Conservation (phyloP, 2,888 invertebrate species). For the Dynastes grantii region DNA sequence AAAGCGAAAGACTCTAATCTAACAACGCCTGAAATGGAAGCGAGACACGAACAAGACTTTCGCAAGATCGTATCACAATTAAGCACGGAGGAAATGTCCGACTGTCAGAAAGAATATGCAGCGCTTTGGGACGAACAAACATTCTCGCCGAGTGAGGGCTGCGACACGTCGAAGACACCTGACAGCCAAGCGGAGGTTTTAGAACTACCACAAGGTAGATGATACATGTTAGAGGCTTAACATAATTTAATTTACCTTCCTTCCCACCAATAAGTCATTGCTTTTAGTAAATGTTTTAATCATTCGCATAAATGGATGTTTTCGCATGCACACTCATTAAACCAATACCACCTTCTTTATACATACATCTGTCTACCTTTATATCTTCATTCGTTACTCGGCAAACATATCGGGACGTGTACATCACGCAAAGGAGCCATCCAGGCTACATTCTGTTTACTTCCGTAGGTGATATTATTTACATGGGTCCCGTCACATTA, state of each 20-base stretch:
- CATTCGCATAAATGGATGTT: conserved; percentile 49
- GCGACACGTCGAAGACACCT: conserved; percentile 69
- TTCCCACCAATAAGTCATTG: conserved; percentile 44
- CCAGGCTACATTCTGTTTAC: conserved; percentile 50
- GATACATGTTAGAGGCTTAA: conserved; percentile 63
- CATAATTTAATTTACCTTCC: conserved; percentile 43
- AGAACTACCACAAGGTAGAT: conserved; percentile 71
- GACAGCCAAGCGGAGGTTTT: conserved; percentile 69
- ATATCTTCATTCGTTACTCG: conserved; percentile 42
- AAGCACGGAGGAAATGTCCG: conserved; percentile 72
- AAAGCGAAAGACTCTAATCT: conserved; percentile 63
- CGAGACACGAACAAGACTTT: conserved; percentile 69
- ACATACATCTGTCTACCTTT: conserved; percentile 24
- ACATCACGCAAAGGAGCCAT: conserved; percentile 23
- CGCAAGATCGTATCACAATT: conserved; percentile 72
- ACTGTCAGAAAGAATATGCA: conserved; percentile 71
- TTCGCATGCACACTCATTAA: conserved; percentile 51
- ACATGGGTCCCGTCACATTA: conserved; percentile 70
- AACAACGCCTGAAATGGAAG: conserved; percentile 66
- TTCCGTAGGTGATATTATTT: conserved; percentile 68
- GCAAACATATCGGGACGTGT: conserved; percentile 68
- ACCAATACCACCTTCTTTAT: conserved; percentile 19
- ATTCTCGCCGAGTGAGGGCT: conserved; percentile 69
- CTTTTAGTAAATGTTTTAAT: conserved; percentile 47
- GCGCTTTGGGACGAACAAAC: conserved; percentile 71